These are phyloP conservation scores for Leucopsar rothschildi DNA, from an alignment of 2,113 vertebrate species.

Conservation along the genomic window DNA sequence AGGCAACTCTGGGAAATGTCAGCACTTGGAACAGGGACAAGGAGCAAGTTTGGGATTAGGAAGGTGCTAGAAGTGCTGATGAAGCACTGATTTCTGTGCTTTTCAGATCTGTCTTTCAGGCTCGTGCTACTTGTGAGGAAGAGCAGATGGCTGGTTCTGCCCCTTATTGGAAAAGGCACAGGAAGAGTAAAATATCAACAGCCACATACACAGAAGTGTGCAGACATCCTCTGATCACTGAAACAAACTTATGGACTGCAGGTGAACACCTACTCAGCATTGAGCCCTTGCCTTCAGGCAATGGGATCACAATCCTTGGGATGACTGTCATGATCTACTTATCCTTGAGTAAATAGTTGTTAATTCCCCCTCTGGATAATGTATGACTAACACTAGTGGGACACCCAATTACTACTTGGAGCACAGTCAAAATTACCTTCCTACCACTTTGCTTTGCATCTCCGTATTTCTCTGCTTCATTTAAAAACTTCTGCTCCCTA, in stretches of 20 bases:
- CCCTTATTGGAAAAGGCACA: neutral
- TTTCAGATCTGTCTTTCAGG: neutral
- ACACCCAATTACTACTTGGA: neutral
- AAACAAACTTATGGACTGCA: neutral
- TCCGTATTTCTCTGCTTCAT: neutral
- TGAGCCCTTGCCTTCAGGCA: neutral
- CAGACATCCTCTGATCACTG: neutral
- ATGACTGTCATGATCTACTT: neutral
- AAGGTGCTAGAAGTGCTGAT: neutral
- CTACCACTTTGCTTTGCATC: neutral
- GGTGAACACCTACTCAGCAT: neutral
- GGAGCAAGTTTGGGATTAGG: neutral
- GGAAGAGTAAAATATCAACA: neutral
- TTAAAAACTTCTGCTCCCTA: neutral
- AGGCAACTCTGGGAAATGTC: neutral
- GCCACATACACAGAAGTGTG: no score
- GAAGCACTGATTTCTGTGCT: neutral
- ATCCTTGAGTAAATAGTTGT: neutral
- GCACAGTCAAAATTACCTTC: neutral
- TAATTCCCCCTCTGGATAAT: neutral
- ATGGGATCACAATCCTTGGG: neutral
- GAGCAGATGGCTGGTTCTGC: neutral
- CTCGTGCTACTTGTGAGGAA: neutral
- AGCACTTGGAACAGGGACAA: neutral
- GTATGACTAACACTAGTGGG: neutral